Percentiles rank a stretch among this genome's conserved stretches.
Evolutionary conservation across 1,140 invertebrate genomes (phyloP).

Genomic region (Drosophila azteca): DNA sequence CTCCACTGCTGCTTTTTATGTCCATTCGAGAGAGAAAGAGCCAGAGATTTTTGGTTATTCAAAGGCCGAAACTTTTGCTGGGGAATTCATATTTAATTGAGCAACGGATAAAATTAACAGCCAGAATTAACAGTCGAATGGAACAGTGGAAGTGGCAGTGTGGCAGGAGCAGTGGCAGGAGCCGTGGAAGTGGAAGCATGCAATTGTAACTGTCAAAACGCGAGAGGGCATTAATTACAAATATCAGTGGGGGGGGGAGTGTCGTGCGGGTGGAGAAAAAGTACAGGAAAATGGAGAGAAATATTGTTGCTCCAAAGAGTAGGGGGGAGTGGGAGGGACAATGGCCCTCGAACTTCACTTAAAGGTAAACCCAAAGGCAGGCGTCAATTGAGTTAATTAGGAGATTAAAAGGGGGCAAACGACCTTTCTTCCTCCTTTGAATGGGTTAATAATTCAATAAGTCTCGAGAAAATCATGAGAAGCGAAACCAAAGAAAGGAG

Average conservation of each 20-base stretch:
- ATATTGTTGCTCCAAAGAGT: too few species aligned
- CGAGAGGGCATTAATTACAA: constrained; percentile 51
- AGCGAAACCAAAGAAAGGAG: neutral
- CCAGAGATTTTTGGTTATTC: too few species aligned
- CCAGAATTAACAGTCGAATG: constrained; percentile 21
- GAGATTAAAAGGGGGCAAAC: constrained; percentile 34
- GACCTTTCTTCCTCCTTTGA: constrained; percentile 20
- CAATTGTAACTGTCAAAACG: constrained; percentile 56
- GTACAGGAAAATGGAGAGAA: too few species aligned
- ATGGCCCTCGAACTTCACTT: constrained; percentile 17
- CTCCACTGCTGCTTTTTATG: constrained; percentile 55
- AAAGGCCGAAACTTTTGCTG: constrained; percentile 9
- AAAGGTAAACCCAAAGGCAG: constrained; percentile 17
- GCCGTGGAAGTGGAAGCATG: constrained; percentile 3
- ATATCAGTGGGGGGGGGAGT: constrained; percentile 36
- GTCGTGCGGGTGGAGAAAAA: neutral
- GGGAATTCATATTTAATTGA: constrained; percentile 57
- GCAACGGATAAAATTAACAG: constrained; percentile 28
- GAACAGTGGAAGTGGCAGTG: too few species aligned
- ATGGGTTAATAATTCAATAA: constrained; percentile 55
- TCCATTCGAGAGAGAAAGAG: neutral
- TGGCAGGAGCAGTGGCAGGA: neutral
- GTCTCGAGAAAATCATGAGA: constrained; percentile 11
- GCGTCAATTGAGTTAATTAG: constrained; percentile 55
- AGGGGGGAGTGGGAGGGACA: neutral